Evolutionary conservation across 1,140 invertebrate genomes (phyloP), one percentile per base, ranked within the genome.

Genomic region (Brachionus calyciflorus): DNA sequence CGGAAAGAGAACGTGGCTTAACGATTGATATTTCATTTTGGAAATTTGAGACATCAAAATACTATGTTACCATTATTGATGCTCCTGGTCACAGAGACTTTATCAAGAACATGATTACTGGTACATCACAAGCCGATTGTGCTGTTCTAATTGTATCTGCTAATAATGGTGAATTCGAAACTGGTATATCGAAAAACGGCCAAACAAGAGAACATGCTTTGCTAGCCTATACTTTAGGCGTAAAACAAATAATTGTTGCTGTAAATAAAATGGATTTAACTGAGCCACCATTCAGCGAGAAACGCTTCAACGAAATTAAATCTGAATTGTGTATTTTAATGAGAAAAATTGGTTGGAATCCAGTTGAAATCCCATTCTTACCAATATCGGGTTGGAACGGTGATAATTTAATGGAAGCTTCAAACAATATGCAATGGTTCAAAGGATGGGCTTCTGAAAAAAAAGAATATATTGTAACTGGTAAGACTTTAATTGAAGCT

Each of bases 101-200:
- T 89, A 98, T 99, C 88, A 99, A 99, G 88, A 99, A 99, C 90
- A 99, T 99, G 96, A 99, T 99, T 82, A 99, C 96, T 57, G 94
- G n/a, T n/a, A n/a, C n/a, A n/a, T n/a, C n/a, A n/a, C n/a, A n/a
- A n/a, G n/a, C n/a, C n/a, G n/a, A n/a, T 87, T 98, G 95, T 86
- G 96, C 96, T 73, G 95, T 98, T 41, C 86, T 98, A 80, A 96
- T 98, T 81, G 94, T 98, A 24, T 94, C 96, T 77, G 93, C 94
- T 60, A 94, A 94, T 85, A 94, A 92, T 79, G 95, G 96, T 78
- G 95, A 98, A 86, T 98, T 98, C 84, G 96, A 98, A 87, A 94
- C 95, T 78, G 96, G 96, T 82, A 98, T 98, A 83, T 97, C 94
- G 41, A 97, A 98, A 88, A 97, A 98, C 83, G 96, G 96, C 0